phyloP scores from a whole-genome alignment of 2,113 vertebrate species.

The Scortum barcoo region DNA sequence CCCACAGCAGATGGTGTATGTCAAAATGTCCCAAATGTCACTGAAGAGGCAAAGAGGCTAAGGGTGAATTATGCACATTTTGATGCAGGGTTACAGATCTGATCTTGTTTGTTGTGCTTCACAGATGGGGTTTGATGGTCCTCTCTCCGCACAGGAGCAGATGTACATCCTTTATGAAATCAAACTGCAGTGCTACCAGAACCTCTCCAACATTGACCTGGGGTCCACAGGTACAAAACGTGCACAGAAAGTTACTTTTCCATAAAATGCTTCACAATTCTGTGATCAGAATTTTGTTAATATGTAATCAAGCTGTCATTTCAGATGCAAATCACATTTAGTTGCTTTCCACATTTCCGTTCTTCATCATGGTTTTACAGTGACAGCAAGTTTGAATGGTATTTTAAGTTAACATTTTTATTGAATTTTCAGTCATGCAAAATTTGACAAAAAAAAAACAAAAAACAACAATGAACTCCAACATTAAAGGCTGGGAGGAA shows the following conservation, averaged over 20 bases:
- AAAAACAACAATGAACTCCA: too few species aligned
- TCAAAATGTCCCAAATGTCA: background rate
- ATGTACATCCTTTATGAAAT: constrained; percentile 90
- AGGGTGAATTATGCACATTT: background rate
- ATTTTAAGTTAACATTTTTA: too few species aligned
- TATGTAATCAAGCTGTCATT: too few species aligned
- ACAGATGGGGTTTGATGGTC: constrained; percentile 86
- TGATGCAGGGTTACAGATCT: background rate
- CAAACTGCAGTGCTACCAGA: constrained; percentile 88
- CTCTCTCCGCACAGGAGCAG: constrained; percentile 90
- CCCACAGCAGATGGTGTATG: background rate
- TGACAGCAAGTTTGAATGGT: too few species aligned
- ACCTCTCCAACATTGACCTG: constrained; percentile 84
- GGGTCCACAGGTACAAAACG: constrained; percentile 67
- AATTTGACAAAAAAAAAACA: too few species aligned
- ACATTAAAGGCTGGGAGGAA: background rate
- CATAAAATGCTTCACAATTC: background rate
- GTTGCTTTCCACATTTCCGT: too few species aligned
- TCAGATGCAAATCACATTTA: too few species aligned
- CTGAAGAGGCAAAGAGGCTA: background rate
- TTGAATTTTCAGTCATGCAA: background rate
- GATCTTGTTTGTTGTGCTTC: constrained; percentile 50
- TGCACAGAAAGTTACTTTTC: background rate
- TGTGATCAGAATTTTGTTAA: too few species aligned
- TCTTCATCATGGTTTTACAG: too few species aligned